Conservation (phyloP, 1,140 invertebrate genomes). For the Zaprionus nigranus region DNA sequence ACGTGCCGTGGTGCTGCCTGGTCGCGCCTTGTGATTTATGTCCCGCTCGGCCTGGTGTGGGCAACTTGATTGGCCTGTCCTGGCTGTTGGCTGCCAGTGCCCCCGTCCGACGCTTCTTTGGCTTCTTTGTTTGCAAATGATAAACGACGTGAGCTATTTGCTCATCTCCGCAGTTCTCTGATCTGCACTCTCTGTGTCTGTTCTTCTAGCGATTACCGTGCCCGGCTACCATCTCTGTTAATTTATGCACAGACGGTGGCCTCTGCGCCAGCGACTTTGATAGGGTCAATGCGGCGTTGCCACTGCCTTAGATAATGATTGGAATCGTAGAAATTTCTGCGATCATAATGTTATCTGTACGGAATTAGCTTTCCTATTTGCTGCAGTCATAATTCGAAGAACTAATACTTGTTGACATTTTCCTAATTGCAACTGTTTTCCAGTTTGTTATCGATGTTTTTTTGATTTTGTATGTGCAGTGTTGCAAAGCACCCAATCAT, state of each 20-base stretch:
- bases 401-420: background rate
- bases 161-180: conserved; percentile 14
- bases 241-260: conserved; percentile 73
- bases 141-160: conserved; percentile 79
- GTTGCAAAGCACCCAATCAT: background rate
- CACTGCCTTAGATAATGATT: conserved; percentile 21
- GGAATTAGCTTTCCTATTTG: background rate
- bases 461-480: background rate
- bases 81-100: conserved; percentile 15
- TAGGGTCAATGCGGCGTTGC: conserved; percentile 32
- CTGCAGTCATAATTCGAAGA: background rate
- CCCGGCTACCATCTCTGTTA: conserved; percentile 56
- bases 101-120: conserved; percentile 51
- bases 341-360: background rate
- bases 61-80: conserved; percentile 72
- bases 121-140: conserved; percentile 81
- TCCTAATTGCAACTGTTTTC: conserved; percentile 5
- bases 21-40: conserved; percentile 78
- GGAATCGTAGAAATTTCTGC: background rate
- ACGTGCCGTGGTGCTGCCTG: conserved; percentile 51
- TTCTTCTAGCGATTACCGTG: conserved; percentile 57
- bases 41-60: conserved; percentile 63
- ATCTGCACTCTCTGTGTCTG: conserved; percentile 47
- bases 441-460: background rate
- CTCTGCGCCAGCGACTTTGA: conserved; percentile 21